These are phyloP conservation scores for Drosophila stalkeri DNA, from an alignment of 2,888 invertebrate genomes.

Conservation along the genomic window DNA sequence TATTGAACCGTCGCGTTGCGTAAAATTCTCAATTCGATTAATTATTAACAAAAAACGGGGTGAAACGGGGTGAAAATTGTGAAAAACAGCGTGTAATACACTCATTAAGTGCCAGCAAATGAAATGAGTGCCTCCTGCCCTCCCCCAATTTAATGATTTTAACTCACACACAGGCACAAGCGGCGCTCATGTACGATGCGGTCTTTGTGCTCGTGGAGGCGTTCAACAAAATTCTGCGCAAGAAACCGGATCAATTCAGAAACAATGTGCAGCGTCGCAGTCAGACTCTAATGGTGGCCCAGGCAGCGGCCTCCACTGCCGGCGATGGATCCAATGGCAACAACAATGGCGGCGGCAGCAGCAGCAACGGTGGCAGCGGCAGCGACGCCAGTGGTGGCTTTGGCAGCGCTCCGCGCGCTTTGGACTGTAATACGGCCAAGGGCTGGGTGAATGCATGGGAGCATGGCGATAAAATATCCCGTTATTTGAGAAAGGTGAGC, in stretches of 20 bases:
- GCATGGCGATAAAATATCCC: slow-evolving; percentile 95
- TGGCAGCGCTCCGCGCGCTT: slow-evolving; percentile 85
- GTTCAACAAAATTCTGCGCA: slow-evolving; percentile 93
- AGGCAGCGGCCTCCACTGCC: slow-evolving; percentile 78
- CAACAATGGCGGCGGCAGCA: slow-evolving; percentile 40
- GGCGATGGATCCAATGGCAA: slow-evolving; percentile 71
- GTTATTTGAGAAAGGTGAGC: slow-evolving; percentile 89
- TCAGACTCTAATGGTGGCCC: slow-evolving; percentile 85
- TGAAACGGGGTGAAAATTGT: slow-evolving; percentile 61
- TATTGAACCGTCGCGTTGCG: not conserved
- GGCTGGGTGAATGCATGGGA: slow-evolving; percentile 95
- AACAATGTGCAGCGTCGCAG: slow-evolving; percentile 90
- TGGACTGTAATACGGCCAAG: slow-evolving; percentile 94
- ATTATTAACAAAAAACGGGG: slow-evolving; percentile 25
- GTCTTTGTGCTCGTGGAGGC: slow-evolving; percentile 96
- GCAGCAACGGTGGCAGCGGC: slow-evolving; percentile 27
- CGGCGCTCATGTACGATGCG: slow-evolving; percentile 98
- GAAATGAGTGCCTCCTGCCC: slow-evolving; percentile 15
- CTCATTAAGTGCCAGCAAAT: slow-evolving; percentile 72
- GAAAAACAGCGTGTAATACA: slow-evolving; percentile 74
- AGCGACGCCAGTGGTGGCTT: slow-evolving; percentile 33
- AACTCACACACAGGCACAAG: slow-evolving; percentile 90
- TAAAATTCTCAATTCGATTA: slow-evolving; percentile 5
- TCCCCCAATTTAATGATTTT: not conserved
- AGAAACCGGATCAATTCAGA: slow-evolving; percentile 94